Conservation (phyloP, 1,140 invertebrate genomes). For the Drosophila punjabiensis region DNA sequence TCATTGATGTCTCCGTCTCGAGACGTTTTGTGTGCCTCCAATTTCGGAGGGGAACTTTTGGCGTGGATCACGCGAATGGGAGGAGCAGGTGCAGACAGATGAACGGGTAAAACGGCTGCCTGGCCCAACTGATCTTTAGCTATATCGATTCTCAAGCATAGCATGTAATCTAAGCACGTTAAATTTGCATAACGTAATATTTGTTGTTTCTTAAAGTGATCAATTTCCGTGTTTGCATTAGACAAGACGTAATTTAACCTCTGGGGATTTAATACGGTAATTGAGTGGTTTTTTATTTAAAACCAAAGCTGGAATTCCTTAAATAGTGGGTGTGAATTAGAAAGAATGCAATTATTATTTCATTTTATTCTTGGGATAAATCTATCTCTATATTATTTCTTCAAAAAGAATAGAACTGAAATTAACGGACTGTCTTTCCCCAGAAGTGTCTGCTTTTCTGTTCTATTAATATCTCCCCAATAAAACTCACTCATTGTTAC, state of each 20-base stretch:
- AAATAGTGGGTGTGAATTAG: too few species aligned
- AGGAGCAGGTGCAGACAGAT: slow-evolving; percentile 21
- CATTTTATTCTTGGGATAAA: neutral
- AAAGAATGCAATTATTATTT: neutral
- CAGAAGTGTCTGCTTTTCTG: neutral
- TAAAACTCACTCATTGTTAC: neutral
- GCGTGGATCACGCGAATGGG: slow-evolving; percentile 34
- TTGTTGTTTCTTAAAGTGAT: neutral
- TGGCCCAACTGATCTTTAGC: slow-evolving; percentile 11
- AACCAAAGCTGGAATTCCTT: neutral
- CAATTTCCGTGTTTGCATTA: slow-evolving; percentile 24
- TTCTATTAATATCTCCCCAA: neutral
- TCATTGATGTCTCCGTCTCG: slow-evolving; percentile 18
- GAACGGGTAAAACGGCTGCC: neutral
- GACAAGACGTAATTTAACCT: slow-evolving; percentile 4
- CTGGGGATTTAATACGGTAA: slow-evolving; percentile 4
- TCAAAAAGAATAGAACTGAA: neutral
- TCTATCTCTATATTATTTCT: neutral
- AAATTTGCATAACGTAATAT: slow-evolving; percentile 34
- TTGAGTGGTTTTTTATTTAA: slow-evolving; percentile 4
- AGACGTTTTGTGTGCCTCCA: slow-evolving; percentile 26
- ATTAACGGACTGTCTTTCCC: too few species aligned
- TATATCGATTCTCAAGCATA: slow-evolving; percentile 42
- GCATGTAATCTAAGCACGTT: slow-evolving; percentile 28
- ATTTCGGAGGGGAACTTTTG: slow-evolving; percentile 39